phyloP scores from a whole-genome alignment of 1,140 invertebrate genomes.

The Eumaeus atala region DNA sequence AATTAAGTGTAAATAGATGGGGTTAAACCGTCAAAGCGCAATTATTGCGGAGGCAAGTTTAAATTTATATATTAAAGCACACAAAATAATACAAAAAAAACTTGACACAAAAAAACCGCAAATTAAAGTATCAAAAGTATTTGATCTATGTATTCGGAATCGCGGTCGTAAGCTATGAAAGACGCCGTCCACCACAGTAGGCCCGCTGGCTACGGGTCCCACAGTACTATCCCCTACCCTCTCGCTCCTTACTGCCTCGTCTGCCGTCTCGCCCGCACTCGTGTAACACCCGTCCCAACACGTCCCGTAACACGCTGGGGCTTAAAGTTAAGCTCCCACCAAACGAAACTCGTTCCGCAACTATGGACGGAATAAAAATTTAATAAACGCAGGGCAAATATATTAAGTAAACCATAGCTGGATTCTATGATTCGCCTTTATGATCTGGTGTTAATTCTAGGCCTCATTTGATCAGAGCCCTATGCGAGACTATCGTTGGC shows the following conservation, averaged over 20 bases:
- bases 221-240: slow-evolving; percentile 18
- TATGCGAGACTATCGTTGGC: too few relatives aligned
- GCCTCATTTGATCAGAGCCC: too few relatives aligned
- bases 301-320: slow-evolving; percentile 36
- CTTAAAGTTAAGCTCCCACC: slow-evolving; percentile 34
- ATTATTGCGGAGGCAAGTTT: too few relatives aligned
- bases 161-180: slow-evolving; percentile 37
- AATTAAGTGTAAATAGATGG: too few relatives aligned
- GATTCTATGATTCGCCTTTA: slow-evolving; percentile 11
- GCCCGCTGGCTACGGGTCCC: slow-evolving; percentile 29
- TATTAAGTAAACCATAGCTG: not conserved
- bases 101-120: not conserved
- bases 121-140: slow-evolving; percentile 35
- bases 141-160: slow-evolving; percentile 29
- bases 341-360: slow-evolving; percentile 34
- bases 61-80: too few relatives aligned
- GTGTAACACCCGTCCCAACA: slow-evolving; percentile 30
- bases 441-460: too few relatives aligned
- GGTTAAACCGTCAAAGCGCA: too few relatives aligned
- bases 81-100: too few relatives aligned
- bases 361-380: slow-evolving; percentile 31
- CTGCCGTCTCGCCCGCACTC: slow-evolving; percentile 22
- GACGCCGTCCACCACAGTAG: slow-evolving; percentile 38
- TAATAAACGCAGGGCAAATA: slow-evolving; percentile 28
- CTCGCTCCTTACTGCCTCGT: slow-evolving; percentile 2